Evolutionary conservation across 2,113 vertebrate genomes (phyloP).

Genomic region (Poecilia latipinna): DNA sequence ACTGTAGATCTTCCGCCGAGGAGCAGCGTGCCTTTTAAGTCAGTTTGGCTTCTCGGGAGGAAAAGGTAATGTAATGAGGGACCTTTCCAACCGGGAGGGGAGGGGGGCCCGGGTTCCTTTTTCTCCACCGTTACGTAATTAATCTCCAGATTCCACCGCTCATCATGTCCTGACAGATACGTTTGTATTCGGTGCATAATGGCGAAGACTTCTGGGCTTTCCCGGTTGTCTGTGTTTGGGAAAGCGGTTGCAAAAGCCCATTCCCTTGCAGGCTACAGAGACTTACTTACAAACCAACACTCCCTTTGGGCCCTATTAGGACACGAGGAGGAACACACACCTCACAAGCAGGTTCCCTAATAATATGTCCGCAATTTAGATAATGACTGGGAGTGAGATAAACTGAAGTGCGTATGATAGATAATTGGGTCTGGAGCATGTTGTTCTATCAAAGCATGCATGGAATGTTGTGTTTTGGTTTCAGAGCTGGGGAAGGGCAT

Average conservation of each 20-base stretch:
- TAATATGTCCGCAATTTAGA: conserved; percentile 99
- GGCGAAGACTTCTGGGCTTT: conserved; percentile 49
- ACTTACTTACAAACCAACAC: conserved; percentile 91
- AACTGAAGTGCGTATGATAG: conserved; percentile 96
- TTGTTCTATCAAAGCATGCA: conserved; percentile 76
- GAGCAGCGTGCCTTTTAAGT: conserved; percentile 54
- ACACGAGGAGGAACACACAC: conserved; percentile 77
- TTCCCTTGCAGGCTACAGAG: conserved; percentile 90
- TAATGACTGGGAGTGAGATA: conserved; percentile 98
- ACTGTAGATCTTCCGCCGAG: conserved; percentile 36
- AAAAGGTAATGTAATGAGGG: conserved; percentile 76
- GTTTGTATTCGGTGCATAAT: conserved; percentile 77
- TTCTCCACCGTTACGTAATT: conserved; percentile 73
- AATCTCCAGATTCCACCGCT: conserved; percentile 74
- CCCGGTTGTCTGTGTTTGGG: conserved; percentile 60
- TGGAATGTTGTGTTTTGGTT: conserved; percentile 44
- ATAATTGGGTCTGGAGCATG: conserved; percentile 92
- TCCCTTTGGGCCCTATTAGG: conserved; percentile 94
- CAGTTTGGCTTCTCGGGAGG: conserved; percentile 73
- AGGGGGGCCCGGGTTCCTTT: conserved; percentile 33
- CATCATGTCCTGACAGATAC: conserved; percentile 70
- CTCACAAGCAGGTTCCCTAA: conserved; percentile 83
- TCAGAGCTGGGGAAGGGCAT: conserved; percentile 44
- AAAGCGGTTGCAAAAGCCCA: conserved; percentile 73
- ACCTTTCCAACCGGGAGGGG: conserved; percentile 50